Conservation (phyloP, 2,113 vertebrate species). For the Rhagologus leucostigma region DNA sequence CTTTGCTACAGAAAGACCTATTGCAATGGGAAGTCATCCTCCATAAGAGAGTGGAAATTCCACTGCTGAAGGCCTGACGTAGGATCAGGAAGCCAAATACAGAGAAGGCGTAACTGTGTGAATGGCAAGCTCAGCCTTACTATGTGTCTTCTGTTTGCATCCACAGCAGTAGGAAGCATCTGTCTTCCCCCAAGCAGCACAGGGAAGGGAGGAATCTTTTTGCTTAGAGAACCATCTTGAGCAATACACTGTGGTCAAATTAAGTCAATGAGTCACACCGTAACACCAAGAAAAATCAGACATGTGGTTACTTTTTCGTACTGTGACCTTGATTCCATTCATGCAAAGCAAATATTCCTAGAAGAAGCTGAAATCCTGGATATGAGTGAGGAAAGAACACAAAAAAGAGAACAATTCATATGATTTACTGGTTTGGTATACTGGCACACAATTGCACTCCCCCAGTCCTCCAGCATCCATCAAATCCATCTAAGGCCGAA, state of each 20-base stretch:
- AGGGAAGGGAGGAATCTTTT: not conserved
- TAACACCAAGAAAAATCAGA: not conserved
- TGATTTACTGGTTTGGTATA: not conserved
- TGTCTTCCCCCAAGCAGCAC: not conserved
- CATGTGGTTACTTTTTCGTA: not conserved
- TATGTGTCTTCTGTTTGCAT: not conserved
- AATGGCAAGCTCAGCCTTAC: not conserved
- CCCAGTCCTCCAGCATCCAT: not conserved
- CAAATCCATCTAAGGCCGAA: not conserved
- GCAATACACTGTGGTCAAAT: not conserved
- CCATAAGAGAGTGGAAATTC: not conserved
- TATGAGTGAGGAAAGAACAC: not conserved
- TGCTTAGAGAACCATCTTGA: not conserved
- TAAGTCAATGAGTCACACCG: conserved; percentile 26
- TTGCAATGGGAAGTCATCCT: not conserved
- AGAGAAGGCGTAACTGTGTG: accelerated
- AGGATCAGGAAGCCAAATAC: not conserved
- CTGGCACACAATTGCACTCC: not conserved
- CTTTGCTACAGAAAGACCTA: not conserved
- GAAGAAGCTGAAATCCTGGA: not conserved
- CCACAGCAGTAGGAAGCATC: not conserved
- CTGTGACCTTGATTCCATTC: not conserved
- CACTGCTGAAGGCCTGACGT: not conserved
- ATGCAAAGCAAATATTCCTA: conserved; percentile 13
- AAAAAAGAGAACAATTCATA: not conserved